Evolutionary conservation across 2,113 vertebrate species (phyloP).

Genomic region (Heteronetta atricapilla): DNA sequence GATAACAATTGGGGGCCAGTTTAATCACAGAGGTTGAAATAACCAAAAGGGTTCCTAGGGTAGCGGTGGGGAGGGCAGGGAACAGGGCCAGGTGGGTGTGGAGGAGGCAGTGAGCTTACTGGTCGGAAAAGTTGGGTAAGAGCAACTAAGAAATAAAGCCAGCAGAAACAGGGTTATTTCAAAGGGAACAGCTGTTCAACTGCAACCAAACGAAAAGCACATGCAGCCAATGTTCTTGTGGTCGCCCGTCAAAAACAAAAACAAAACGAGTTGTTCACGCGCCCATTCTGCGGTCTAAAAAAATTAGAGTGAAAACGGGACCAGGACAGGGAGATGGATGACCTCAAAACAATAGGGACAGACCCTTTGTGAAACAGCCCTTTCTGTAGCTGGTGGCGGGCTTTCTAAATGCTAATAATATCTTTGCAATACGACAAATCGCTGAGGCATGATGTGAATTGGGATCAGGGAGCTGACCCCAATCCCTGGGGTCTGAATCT

Average conservation of each 20-base stretch:
- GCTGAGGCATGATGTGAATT: not conserved
- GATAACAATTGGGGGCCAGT: constrained; percentile 74
- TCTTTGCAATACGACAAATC: not conserved
- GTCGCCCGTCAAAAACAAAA: constrained; percentile 30
- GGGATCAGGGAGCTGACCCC: not conserved
- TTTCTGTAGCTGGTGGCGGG: constrained; percentile 2
- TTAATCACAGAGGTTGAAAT: constrained; percentile 70
- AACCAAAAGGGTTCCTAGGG: constrained; percentile 58
- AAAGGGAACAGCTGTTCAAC: constrained; percentile 67
- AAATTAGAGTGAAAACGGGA: constrained; percentile 56
- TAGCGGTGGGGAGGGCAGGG: constrained; percentile 14
- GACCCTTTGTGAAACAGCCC: not conserved
- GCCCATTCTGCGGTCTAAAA: constrained; percentile 47
- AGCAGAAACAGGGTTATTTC: constrained; percentile 21
- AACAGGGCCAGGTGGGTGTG: constrained; percentile 42
- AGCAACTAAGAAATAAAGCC: constrained; percentile 40
- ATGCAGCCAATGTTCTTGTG: constrained; percentile 50
- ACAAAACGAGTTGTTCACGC: constrained; percentile 9
- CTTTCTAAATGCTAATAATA: not conserved
- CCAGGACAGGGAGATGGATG: constrained; percentile 45
- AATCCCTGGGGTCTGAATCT: not conserved
- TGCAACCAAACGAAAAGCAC: constrained; percentile 60
- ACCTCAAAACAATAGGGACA: constrained; percentile 32
- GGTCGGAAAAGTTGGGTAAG: constrained; percentile 40
- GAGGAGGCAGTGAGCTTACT: constrained; percentile 7